phyloP scores from a whole-genome alignment of 2,888 invertebrate genomes.

The Synergus japonicus region DNA sequence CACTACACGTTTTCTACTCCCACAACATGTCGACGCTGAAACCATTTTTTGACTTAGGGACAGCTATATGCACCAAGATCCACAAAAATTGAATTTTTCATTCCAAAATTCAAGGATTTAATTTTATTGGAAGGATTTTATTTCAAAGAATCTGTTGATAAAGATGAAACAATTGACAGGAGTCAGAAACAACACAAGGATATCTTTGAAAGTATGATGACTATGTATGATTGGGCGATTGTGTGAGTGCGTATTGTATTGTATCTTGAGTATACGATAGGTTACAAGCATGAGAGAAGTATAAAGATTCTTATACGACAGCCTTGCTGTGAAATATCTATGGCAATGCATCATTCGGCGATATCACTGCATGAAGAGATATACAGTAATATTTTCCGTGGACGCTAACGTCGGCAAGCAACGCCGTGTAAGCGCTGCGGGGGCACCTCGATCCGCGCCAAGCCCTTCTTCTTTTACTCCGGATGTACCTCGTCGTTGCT shows the following conservation, averaged over 20 bases:
- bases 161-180: too few relatives aligned
- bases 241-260: background rate
- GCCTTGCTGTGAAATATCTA: slow-evolving; percentile 69
- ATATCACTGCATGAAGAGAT: slow-evolving; percentile 66
- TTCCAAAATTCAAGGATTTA: too few relatives aligned
- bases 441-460: slow-evolving; percentile 50
- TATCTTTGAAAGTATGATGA: too few relatives aligned
- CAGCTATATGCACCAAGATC: slow-evolving; percentile 3
- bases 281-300: slow-evolving; percentile 11
- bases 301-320: slow-evolving; percentile 42
- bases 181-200: too few relatives aligned
- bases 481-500: slow-evolving; percentile 40
- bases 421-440: slow-evolving; percentile 46
- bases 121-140: too few relatives aligned
- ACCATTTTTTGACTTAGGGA: slow-evolving; percentile 45
- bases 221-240: too few relatives aligned
- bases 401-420: slow-evolving; percentile 44
- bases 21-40: slow-evolving; percentile 14
- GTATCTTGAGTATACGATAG: background rate
- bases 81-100: background rate
- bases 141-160: too few relatives aligned
- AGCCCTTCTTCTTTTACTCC: slow-evolving; percentile 43
- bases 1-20: slow-evolving; percentile 29
- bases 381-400: slow-evolving; percentile 56
- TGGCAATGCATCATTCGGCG: slow-evolving; percentile 70